Evolutionary conservation across 2,797 vertebrate genomes (phyloP).

Genomic region (Schizopygopsis malacanthus): DNA sequence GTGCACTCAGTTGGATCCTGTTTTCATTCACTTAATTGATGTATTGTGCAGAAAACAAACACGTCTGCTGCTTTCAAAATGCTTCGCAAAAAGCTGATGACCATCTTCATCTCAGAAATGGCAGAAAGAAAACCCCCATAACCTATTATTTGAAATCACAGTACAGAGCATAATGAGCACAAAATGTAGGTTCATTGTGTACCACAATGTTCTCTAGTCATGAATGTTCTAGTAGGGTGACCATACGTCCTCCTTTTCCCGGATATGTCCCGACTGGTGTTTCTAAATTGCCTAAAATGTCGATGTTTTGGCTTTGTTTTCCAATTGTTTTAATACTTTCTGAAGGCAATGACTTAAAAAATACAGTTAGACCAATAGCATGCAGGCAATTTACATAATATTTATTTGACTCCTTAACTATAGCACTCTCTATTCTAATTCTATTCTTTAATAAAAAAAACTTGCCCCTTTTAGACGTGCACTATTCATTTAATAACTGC

Average conservation of each 20-base stretch:
- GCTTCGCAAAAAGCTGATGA: slow-evolving; percentile 34
- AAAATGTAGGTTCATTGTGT: not conserved
- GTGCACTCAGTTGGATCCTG: slow-evolving; percentile 42
- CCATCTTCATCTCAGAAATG: slow-evolving; percentile 9
- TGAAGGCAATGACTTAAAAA: not conserved
- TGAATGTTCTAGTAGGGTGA: not conserved
- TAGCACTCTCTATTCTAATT: too few species aligned
- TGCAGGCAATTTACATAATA: not conserved
- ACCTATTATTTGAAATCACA: slow-evolving; percentile 21
- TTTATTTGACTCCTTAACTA: too few species aligned
- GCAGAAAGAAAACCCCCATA: not conserved
- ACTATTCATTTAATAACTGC: too few species aligned
- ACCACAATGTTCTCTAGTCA: not conserved
- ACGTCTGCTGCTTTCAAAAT: slow-evolving; percentile 30
- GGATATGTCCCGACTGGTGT: not conserved
- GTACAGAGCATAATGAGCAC: not conserved
- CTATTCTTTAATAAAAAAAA: too few species aligned
- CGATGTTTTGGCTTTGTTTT: not conserved
- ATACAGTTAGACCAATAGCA: not conserved
- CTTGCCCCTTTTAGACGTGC: too few species aligned
- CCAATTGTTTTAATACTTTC: not conserved
- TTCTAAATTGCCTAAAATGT: not conserved
- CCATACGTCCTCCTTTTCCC: not conserved
- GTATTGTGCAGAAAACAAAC: slow-evolving; percentile 28
- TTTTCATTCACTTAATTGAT: slow-evolving; percentile 54